Base-by-base conservation (phyloP, 2,888 invertebrate species). In the Cactoblastis cactorum region DNA sequence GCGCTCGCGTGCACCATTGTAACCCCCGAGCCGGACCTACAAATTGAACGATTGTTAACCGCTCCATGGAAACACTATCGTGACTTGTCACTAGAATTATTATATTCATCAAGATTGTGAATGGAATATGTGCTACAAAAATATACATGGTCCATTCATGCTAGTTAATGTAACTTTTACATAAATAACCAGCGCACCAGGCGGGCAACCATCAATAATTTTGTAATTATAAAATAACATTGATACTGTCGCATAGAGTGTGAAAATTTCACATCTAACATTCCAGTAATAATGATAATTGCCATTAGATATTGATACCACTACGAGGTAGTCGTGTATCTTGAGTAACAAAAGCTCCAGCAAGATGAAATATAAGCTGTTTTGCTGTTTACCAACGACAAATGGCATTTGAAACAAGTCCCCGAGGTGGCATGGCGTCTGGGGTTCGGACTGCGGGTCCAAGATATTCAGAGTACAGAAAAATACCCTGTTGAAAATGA, bases 41-140 rank as follows among this genome's bases (percentile, higher is more conserved):
- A 86, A 87, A 89, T 88, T 88, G 87, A 86, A 84, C 84, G 83
- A 88, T 88, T 88, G 87, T 87, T 84, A 85, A 79, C 82, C 74
- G 77, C 80, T 73, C 77, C 72, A 62, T 74, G 78, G 69, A 80
- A 83, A 76, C 65, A 65, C 64, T 84, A 83, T 86, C 85, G 84
- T 86, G 83, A 79, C 82, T 81, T 75, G 83, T 79, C 75, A 77
- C 71, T 71, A 28, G 70, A 71, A 81, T 83, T 80, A 78, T 83
- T 83, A 74, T 78, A 77, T 79, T 78, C 76, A 74, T 75, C 17
- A 28, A 49, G 62, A 69, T 72, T 75, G 43, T 43, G 43, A 43
- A 43, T 28, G 43, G 43, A 43, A 32, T 43, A 28, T 43, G 43
- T 15, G 22, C 2, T 22, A 15, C 28, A 43, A 43, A 28, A 28